phyloP scores from a whole-genome alignment of 2,888 invertebrate species.

The Cyclophora albipunctata region DNA sequence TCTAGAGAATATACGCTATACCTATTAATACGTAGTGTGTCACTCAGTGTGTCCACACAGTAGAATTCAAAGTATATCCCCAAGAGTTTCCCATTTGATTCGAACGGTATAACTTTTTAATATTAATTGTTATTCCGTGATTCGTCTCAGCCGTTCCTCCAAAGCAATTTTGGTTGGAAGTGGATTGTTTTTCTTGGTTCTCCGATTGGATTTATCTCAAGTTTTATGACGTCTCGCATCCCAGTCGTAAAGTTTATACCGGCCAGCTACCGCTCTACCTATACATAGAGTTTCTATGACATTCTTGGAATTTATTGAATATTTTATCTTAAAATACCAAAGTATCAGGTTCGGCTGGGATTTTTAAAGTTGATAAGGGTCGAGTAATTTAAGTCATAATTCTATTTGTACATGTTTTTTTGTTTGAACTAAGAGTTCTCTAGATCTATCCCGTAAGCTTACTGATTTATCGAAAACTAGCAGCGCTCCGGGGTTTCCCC shows the following conservation, averaged over 20 bases:
- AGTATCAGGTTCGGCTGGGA: slow-evolving; percentile 8
- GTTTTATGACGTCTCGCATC: slow-evolving; percentile 69
- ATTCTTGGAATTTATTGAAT: slow-evolving; percentile 24
- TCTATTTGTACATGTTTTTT: too few relatives aligned
- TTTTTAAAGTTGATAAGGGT: background rate
- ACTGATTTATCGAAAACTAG: too few relatives aligned
- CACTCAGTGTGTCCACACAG: too few relatives aligned
- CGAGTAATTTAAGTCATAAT: too few relatives aligned
- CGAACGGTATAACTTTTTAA: slow-evolving; percentile 21
- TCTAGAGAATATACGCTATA: too few relatives aligned
- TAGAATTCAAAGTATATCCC: too few relatives aligned
- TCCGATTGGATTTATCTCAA: slow-evolving; percentile 69
- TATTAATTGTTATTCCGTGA: slow-evolving; percentile 32
- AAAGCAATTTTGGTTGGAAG: slow-evolving; percentile 51
- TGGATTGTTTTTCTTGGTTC: slow-evolving; percentile 68
- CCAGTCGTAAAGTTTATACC: slow-evolving; percentile 70
- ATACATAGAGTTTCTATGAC: slow-evolving; percentile 19
- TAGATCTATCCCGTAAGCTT: too few relatives aligned
- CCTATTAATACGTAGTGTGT: too few relatives aligned
- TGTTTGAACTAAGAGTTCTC: too few relatives aligned
- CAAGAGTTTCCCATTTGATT: too few relatives aligned
- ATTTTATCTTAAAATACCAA: slow-evolving; percentile 16
- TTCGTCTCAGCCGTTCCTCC: slow-evolving; percentile 28
- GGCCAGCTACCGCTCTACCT: slow-evolving; percentile 50
- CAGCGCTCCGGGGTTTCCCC: too few relatives aligned